Evolutionary conservation across 2,797 vertebrate genomes (phyloP), one percentile per base, ranked within the genome.

Genomic region (Simalia tracyae): DNA sequence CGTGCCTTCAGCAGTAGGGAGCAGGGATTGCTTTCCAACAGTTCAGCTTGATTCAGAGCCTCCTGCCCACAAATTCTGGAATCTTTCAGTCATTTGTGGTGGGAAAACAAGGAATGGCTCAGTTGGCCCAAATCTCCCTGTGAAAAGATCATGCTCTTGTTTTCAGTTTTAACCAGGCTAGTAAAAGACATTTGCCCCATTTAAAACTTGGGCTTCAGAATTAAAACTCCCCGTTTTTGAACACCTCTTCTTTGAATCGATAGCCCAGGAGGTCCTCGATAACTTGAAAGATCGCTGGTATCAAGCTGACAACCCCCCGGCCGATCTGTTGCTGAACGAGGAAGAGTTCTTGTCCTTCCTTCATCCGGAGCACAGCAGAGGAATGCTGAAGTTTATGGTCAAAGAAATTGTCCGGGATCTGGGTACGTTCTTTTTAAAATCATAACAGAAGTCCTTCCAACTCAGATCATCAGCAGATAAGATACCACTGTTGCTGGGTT

Each of bases 261-360:
- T 97, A 99, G 99, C 99, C 89, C 98, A 99, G 97, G 99, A 99
- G 96, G 98, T 99, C 84, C 93, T 99, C 86, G 99, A 99, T 92
- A 99, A 99, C 93, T 97, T 99, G 95, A 99, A 98, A 94, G 99
- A 99, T 91, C 98, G 99, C 91, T 99, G 99, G 99, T 99, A 98
- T 81, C 99, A 99, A 97, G 99, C 99, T 0, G 99, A 99, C 96
- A 99, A 97, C 68, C 98, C 98, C 0, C 99, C 99, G 0, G 95
- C 98, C 0, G 99, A 99, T 95, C 98, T 99, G 94, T 96, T 98
- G 94, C 97, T 99, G 92, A 98, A 98, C 0, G 98, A 99, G 95
- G 97, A 99, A 0, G 99, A 99, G 94, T 99, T 99, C 96, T 97
- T 99, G 92, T 98, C 98, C 0, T 99, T 99, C 95, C 98, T 99